These are phyloP conservation scores for human DNA, from an alignment of 2,113 vertebrate species.

Conservation along the genomic window GRCh38 chr1:245180501-245181000, in stretches of 20 bases:
- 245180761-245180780: neutral
- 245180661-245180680: neutral
- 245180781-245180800: neutral
- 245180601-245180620: neutral
- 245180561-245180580: neutral
- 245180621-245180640: neutral
- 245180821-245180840: neutral
- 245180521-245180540: neutral
- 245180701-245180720: neutral
- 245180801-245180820: neutral
- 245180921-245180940: neutral
- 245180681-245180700: neutral
- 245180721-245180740: neutral
- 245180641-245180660: neutral
- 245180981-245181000: neutral
- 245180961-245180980: fast-evolving
- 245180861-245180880: no score
- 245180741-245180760: neutral
- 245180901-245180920: no score
- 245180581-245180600: neutral
- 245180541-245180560: neutral
- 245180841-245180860: neutral
- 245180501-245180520: neutral
- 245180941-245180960: neutral
- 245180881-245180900: no score